Conservation (phyloP, 2,888 invertebrate species). For the Mythimna lalbum region DNA sequence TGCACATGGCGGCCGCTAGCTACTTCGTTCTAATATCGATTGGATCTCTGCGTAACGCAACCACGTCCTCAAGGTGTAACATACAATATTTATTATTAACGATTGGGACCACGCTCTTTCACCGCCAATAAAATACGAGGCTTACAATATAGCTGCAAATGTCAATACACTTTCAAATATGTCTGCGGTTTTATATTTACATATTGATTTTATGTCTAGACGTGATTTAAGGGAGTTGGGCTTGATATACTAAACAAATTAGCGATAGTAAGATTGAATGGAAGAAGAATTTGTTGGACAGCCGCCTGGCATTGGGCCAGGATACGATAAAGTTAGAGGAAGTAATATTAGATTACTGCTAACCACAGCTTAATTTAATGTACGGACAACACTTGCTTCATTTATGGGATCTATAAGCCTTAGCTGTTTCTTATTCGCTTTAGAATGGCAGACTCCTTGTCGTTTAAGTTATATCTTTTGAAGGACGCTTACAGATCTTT, state of each 20-base stretch:
- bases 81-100: slow-evolving; percentile 43
- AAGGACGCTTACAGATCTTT: not conserved
- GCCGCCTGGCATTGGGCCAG: slow-evolving; percentile 48
- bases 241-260: slow-evolving; percentile 56
- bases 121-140: slow-evolving; percentile 12
- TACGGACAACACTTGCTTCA: slow-evolving; percentile 12
- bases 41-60: slow-evolving; percentile 33
- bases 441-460: not conserved
- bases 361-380: slow-evolving; percentile 44
- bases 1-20: slow-evolving; percentile 49
- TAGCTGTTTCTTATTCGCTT: not conserved
- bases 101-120: slow-evolving; percentile 13
- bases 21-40: slow-evolving; percentile 43
- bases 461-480: not conserved
- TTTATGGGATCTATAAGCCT: not conserved
- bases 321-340: slow-evolving; percentile 38
- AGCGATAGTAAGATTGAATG: slow-evolving; percentile 45
- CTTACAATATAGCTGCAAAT: slow-evolving; percentile 33
- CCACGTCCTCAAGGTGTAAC: slow-evolving; percentile 13
- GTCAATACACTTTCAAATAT: slow-evolving; percentile 58
- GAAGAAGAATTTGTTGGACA: slow-evolving; percentile 51
- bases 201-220: slow-evolving; percentile 61
- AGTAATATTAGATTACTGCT: slow-evolving; percentile 39
- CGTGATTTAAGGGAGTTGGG: slow-evolving; percentile 42
- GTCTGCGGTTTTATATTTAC: slow-evolving; percentile 53